phyloP scores from a whole-genome alignment of 2,888 invertebrate species.

The Drosophila histrio region DNA sequence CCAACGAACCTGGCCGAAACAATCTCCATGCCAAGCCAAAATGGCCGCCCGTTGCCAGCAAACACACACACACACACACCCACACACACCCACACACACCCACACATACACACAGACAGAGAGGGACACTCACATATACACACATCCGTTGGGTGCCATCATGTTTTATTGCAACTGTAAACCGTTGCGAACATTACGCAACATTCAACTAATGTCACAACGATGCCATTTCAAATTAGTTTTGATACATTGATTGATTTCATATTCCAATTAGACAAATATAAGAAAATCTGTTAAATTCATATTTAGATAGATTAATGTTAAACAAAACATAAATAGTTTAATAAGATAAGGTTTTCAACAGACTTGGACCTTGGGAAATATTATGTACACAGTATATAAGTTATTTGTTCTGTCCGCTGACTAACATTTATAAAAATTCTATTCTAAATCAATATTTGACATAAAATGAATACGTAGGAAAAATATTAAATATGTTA shows the following conservation, averaged over 20 bases:
- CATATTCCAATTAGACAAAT: conserved; percentile 30
- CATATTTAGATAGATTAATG: neutral
- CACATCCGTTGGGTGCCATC: conserved; percentile 19
- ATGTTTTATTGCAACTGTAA: conserved; percentile 44
- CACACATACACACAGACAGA: neutral
- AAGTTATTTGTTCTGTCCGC: too few species aligned
- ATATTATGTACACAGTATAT: too few species aligned
- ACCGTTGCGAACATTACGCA: conserved; percentile 34
- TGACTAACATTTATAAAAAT: too few species aligned
- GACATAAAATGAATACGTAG: too few species aligned
- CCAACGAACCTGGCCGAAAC: conserved; percentile 5
- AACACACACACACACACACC: conserved; percentile 9
- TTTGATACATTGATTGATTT: conserved; percentile 46
- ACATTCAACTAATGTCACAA: conserved; percentile 60
- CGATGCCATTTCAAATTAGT: conserved; percentile 46
- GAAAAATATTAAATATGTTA: too few species aligned
- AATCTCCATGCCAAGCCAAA: conserved; percentile 26
- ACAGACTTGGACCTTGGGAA: too few species aligned
- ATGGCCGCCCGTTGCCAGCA: conserved; percentile 45
- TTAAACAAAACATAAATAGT: neutral
- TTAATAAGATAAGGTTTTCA: neutral
- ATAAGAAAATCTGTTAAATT: conserved; percentile 1
- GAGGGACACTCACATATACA: neutral
- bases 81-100: neutral
- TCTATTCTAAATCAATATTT: too few species aligned